These are phyloP conservation scores for Drosophila biarmipes DNA, from an alignment of 1,140 invertebrate species.

Conservation along the genomic window DNA sequence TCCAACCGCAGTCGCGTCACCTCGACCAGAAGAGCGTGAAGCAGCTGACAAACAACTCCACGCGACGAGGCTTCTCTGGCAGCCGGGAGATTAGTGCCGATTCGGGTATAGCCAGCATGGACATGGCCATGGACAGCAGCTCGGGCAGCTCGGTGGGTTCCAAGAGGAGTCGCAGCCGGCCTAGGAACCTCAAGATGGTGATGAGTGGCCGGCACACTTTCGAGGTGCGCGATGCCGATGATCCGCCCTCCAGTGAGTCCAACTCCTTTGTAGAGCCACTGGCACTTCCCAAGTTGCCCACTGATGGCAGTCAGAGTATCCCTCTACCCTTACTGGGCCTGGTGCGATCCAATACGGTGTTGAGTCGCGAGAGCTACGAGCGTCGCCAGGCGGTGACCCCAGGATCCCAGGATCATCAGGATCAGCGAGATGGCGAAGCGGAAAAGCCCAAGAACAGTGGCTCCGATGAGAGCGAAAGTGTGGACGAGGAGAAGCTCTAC, in stretches of 20 bases:
- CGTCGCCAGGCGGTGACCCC: constrained; percentile 41
- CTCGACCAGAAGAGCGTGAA: constrained; percentile 90
- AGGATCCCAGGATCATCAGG: constrained; percentile 21
- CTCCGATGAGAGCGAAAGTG: constrained; percentile 78
- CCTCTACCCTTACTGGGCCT: constrained; percentile 71
- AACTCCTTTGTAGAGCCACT: constrained; percentile 87
- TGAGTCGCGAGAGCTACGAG: constrained; percentile 75
- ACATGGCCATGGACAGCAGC: constrained; percentile 84
- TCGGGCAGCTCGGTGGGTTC: constrained; percentile 74
- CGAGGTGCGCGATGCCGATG: constrained; percentile 87
- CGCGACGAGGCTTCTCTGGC: constrained; percentile 84
- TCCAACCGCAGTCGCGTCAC: constrained; percentile 49
- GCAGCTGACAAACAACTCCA: constrained; percentile 88
- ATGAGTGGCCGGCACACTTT: constrained; percentile 86
- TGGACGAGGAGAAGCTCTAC: constrained; percentile 82
- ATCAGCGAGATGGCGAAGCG: neutral
- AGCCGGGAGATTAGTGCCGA: constrained; percentile 86
- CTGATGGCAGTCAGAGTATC: constrained; percentile 86
- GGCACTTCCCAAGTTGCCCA: constrained; percentile 86
- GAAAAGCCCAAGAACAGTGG: constrained; percentile 25
- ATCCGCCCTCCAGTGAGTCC: constrained; percentile 86
- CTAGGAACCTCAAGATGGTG: constrained; percentile 86
- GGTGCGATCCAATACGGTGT: constrained; percentile 78
- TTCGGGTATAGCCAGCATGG: constrained; percentile 87
- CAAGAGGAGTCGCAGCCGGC: constrained; percentile 82